These are phyloP conservation scores for Aphyosemion australe DNA, from an alignment of 2,113 vertebrate species.

Conservation along the genomic window DNA sequence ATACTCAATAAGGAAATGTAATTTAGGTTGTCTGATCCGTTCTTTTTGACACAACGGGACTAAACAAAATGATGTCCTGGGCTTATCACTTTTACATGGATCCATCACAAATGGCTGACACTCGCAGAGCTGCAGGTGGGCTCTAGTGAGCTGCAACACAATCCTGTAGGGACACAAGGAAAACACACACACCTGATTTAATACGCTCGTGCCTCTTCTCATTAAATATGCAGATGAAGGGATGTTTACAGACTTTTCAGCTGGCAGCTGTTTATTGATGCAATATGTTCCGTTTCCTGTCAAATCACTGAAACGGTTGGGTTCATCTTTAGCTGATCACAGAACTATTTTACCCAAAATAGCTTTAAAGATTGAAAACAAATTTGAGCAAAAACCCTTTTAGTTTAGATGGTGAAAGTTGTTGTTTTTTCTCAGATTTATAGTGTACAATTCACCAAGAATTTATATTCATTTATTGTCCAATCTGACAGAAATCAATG, in stretches of 20 bases:
- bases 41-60: slow-evolving; percentile 21
- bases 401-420: not conserved
- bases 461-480: too few species aligned
- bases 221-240: not conserved
- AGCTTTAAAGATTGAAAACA: not conserved
- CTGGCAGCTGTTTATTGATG: not conserved
- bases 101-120: slow-evolving; percentile 48
- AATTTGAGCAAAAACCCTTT: not conserved
- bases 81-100: slow-evolving; percentile 31
- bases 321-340: not conserved
- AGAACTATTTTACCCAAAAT: not conserved
- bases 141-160: slow-evolving; percentile 49
- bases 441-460: not conserved
- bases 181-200: slow-evolving; percentile 14
- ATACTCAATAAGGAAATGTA: slow-evolving; percentile 12
- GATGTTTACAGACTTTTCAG: not conserved
- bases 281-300: not conserved
- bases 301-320: slow-evolving; percentile 1
- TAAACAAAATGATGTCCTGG: slow-evolving; percentile 31
- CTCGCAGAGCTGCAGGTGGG: slow-evolving; percentile 45
- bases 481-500: too few species aligned
- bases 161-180: slow-evolving; percentile 3
- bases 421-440: not conserved
- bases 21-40: slow-evolving; percentile 33
- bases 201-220: not conserved